A percentile compares a stretch with the other conserved stretches of the same genome.
Conservation (phyloP, 2,797 vertebrate genomes). For the Aphelocoma californica region DNA sequence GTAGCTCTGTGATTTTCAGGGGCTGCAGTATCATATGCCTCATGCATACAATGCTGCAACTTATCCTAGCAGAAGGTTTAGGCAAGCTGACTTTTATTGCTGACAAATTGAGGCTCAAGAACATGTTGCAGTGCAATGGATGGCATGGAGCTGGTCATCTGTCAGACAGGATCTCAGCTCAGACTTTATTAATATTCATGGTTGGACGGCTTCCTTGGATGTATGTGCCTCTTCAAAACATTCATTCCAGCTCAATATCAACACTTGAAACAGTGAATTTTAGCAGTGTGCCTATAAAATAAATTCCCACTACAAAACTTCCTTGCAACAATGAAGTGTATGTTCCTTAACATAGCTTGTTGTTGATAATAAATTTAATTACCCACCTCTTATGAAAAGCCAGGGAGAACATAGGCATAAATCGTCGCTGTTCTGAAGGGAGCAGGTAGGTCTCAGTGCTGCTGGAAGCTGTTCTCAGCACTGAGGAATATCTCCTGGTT, state of each 20-base stretch:
- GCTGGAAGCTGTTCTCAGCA: not conserved
- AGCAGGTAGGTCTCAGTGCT: not conserved
- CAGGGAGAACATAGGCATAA: not conserved
- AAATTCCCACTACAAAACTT: not conserved
- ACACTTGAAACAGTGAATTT: not conserved
- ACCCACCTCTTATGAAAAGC: not conserved
- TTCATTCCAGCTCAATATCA: not conserved
- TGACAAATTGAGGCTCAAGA: not conserved
- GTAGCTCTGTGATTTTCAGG: not conserved
- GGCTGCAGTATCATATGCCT: not conserved
- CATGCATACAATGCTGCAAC: not conserved
- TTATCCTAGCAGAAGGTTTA: not conserved
- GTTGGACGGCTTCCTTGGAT: not conserved
- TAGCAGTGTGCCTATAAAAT: not conserved
- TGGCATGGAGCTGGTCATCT: not conserved
- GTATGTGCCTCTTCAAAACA: not conserved
- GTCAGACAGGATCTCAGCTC: slow-evolving; percentile 11
- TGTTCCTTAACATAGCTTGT: not conserved
- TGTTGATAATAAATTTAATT: not conserved
- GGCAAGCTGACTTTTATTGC: not conserved
- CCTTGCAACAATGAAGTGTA: not conserved
- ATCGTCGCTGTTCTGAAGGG: not conserved
- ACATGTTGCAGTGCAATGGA: not conserved
- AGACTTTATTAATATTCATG: not conserved
- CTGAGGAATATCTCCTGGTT: not conserved